phyloP scores from a whole-genome alignment of 2,888 invertebrate genomes.

The Drosophila colorata region DNA sequence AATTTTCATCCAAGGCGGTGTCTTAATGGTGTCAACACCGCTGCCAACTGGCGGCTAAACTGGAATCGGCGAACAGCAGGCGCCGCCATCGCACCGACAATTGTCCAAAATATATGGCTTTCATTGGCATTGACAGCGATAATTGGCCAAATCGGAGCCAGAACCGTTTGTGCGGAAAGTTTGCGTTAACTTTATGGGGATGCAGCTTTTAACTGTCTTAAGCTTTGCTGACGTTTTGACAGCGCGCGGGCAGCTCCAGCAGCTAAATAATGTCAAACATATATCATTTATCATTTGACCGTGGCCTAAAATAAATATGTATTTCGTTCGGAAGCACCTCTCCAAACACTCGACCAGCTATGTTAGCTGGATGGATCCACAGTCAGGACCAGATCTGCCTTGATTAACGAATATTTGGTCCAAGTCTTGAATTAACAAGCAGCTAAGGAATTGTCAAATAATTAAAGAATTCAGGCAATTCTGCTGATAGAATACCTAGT shows the following conservation, averaged over 20 bases:
- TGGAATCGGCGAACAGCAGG: constrained; percentile 5
- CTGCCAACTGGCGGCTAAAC: constrained; percentile 22
- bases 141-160: constrained; percentile 59
- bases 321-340: background rate
- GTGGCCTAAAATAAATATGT: constrained; percentile 47
- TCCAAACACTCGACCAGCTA: constrained; percentile 1
- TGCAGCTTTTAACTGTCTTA: constrained; percentile 23
- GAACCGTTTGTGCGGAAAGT: constrained; percentile 13
- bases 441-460: background rate
- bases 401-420: constrained; percentile 11
- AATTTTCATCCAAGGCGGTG: constrained; percentile 5
- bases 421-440: background rate
- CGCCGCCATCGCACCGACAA: constrained; percentile 34
- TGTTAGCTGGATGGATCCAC: constrained; percentile 4
- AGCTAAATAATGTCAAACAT: constrained; percentile 31
- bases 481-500: no score
- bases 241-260: constrained; percentile 42
- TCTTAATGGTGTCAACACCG: constrained; percentile 74
- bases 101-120: constrained; percentile 73
- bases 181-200: constrained; percentile 17
- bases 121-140: constrained; percentile 74
- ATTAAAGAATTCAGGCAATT: background rate
- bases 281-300: constrained; percentile 59
- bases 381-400: background rate
- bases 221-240: constrained; percentile 36